Conservation (phyloP, 2,888 invertebrate species). For the Thereva unica region DNA sequence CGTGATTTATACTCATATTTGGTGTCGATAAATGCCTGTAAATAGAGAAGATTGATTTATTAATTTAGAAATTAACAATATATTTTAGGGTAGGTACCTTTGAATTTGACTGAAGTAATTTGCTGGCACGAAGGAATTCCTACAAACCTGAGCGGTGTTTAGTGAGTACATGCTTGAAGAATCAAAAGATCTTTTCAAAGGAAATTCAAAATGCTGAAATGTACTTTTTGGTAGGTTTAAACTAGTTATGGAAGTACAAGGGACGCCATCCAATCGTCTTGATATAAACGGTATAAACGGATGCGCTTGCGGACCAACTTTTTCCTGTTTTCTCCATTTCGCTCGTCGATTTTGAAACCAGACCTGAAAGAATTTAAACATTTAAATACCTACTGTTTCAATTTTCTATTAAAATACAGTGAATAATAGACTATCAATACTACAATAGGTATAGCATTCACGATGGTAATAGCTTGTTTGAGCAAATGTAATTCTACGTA, state of each 20-base stretch:
- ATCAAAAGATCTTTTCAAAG: conserved; percentile 75
- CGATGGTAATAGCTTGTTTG: no score
- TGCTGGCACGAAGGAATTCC: conserved; percentile 62
- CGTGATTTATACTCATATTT: conserved; percentile 64
- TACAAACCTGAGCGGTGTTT: conserved; percentile 67
- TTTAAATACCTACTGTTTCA: neutral
- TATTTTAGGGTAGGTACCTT: conserved; percentile 52
- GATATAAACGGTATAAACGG: conserved; percentile 85
- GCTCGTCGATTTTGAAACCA: conserved; percentile 93
- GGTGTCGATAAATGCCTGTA: conserved; percentile 68
- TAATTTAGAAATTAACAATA: neutral
- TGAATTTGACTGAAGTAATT: conserved; percentile 65
- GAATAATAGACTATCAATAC: no score
- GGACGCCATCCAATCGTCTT: conserved; percentile 67
- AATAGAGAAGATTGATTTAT: neutral
- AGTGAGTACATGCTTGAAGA: conserved; percentile 71
- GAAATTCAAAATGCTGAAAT: conserved; percentile 77
- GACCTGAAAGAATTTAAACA: conserved; percentile 66
- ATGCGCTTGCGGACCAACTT: conserved; percentile 87
- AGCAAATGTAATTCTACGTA: no score
- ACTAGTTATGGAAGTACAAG: conserved; percentile 67
- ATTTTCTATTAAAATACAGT: neutral
- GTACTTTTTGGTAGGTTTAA: conserved; percentile 78
- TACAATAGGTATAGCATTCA: no score
- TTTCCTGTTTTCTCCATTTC: conserved; percentile 92